phyloP scores from a whole-genome alignment of 1,140 invertebrate genomes.

The Samia ricini region DNA sequence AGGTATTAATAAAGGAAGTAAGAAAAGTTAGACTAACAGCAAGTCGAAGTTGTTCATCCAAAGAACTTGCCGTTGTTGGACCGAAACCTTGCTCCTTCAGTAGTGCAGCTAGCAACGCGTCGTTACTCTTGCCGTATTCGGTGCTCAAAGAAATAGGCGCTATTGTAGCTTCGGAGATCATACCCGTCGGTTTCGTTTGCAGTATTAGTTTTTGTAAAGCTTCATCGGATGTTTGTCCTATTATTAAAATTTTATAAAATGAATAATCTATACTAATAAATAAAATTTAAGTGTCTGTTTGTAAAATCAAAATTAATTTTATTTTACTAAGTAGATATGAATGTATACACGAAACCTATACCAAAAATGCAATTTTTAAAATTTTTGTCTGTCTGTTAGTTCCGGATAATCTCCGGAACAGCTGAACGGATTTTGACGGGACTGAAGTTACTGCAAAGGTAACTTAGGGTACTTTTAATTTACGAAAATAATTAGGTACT shows the following conservation, averaged over 20 bases:
- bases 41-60: conserved; percentile 79
- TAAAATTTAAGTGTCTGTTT: not conserved
- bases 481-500: too few relatives aligned
- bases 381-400: too few relatives aligned
- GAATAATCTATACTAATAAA: not conserved
- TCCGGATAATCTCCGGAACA: too few relatives aligned
- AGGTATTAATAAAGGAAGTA: conserved; percentile 21
- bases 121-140: conserved; percentile 79
- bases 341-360: too few relatives aligned
- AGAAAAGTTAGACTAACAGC: conserved; percentile 76
- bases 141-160: conserved; percentile 69
- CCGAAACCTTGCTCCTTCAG: conserved; percentile 83
- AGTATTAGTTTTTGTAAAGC: conserved; percentile 62
- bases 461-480: too few relatives aligned
- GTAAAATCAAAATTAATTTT: too few relatives aligned
- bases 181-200: conserved; percentile 58
- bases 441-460: too few relatives aligned
- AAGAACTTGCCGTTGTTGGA: conserved; percentile 80
- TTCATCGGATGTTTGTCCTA: conserved; percentile 69
- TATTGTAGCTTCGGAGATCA: conserved; percentile 66
- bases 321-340: too few relatives aligned
- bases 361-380: too few relatives aligned
- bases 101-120: conserved; percentile 82
- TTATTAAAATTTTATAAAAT: conserved; percentile 13
- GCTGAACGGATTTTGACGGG: too few relatives aligned